Evolutionary conservation across 1,140 invertebrate species (phyloP).

Genomic region (Augochlora pura): DNA sequence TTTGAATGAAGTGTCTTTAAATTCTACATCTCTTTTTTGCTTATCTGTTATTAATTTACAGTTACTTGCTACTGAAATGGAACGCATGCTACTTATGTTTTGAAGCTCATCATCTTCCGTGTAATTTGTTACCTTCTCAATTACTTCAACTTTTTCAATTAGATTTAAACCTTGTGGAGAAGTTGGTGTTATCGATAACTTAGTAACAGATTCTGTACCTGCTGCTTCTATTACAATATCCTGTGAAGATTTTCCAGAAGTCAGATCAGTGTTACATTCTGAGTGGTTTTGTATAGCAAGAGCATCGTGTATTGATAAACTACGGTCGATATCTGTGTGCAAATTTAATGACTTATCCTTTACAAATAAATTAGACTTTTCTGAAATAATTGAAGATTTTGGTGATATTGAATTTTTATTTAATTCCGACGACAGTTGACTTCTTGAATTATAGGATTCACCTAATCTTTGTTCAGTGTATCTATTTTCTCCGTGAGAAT

Average conservation of each 20-base stretch:
- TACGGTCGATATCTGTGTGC: conserved; percentile 11
- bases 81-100: neutral
- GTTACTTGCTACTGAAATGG: neutral
- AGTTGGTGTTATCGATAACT: conserved; percentile 3
- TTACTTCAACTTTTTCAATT: neutral
- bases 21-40: neutral
- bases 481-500: neutral
- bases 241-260: neutral
- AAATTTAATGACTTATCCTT: conserved; percentile 14
- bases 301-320: conserved; percentile 23
- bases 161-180: neutral
- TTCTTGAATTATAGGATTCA: neutral
- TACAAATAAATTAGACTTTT: conserved; percentile 8
- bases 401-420: neutral
- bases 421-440: neutral
- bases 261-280: neutral
- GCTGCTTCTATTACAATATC: neutral
- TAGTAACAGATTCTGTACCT: neutral
- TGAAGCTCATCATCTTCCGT: neutral
- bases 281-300: neutral
- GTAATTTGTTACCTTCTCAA: neutral
- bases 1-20: neutral
- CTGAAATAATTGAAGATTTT: neutral
- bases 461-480: conserved; percentile 9
- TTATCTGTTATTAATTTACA: conserved; percentile 1